A percentile compares a stretch with the other conserved stretches of the same genome.
phyloP scores from a whole-genome alignment of 2,113 vertebrate species.

The Emydura subglobosa region DNA sequence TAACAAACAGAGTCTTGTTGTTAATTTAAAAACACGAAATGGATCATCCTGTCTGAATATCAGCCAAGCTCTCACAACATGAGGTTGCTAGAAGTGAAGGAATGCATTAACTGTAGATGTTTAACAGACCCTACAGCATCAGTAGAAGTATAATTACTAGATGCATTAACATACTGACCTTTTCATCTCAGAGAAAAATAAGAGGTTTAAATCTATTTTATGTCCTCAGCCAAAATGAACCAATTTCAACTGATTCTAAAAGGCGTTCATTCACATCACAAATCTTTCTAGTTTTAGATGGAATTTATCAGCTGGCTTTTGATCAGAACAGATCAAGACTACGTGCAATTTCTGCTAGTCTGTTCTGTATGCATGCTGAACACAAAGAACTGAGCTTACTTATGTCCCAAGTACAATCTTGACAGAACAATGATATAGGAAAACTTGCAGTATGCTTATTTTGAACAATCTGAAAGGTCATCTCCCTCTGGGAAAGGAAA shows the following conservation, averaged over 20 bases:
- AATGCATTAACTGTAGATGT: neutral
- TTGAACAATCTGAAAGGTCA: neutral
- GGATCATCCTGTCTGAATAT: neutral
- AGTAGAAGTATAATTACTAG: neutral
- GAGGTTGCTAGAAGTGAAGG: accelerated
- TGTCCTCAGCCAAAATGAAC: neutral
- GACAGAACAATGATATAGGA: neutral
- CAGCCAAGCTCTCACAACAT: neutral
- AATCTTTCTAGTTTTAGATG: neutral
- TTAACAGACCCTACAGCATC: neutral
- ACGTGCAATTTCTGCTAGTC: neutral
- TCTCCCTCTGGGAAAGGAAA: neutral
- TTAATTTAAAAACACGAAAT: neutral
- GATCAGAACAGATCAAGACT: neutral
- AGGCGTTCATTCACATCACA: accelerated
- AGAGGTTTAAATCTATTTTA: accelerated
- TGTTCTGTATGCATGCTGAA: neutral
- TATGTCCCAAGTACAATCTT: neutral
- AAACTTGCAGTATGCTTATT: neutral
- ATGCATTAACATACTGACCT: neutral
- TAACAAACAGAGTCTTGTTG: neutral
- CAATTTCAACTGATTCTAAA: neutral
- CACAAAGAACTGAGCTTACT: neutral
- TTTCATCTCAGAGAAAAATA: neutral
- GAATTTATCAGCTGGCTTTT: neutral